Base-by-base conservation (phyloP, 2,113 vertebrate genomes). In the Echinops telfairi region DNA sequence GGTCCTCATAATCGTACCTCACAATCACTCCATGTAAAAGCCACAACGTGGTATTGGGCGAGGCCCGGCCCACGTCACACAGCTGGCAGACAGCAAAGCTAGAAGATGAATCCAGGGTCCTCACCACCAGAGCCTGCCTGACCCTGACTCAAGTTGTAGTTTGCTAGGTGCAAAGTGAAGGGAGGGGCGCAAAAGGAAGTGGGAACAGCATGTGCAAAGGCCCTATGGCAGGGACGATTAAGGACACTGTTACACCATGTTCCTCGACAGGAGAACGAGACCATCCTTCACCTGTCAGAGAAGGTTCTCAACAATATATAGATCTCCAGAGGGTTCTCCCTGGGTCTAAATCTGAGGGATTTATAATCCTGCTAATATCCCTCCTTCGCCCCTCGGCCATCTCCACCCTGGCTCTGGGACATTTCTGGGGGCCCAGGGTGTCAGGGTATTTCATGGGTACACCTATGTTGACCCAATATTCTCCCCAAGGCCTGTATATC, bases 91-190 rank as follows among this genome's bases (percentile, higher is more conserved):
- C 23, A 22, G 29, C 36, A 71, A 57, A 64, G 29, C 38, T 82
- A 25, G 31, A 25, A 27, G 47, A 19, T 0, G 62, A 92, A 64
- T 12, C 38, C 43, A 47, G 64, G 8, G 2, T 16, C 25, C 22
- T 5, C 31, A 15, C 57, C 15, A 20, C 14, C 3, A 14, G 8
- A 33, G 66, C 7, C 11, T 7, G 29, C 31, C 23, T 0, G 20
- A 8, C 19, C 71, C 62, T 68, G 40, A 79, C 7, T 33, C 1
- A 17, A 83, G 25, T 1, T 87, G 4, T 36, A 58, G 23, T 20
- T 20, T 70, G 40, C 19, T 9, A 43, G 17, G 25, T 40, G 22
- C 76, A 36, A 62, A 82, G 0, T 27, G 6, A 86, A 40, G 27
- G 11, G 4, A 7, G 5, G 15, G 27, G 29, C 23, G 17, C n/a